phyloP scores from a whole-genome alignment of 2,113 vertebrate species.

The Amphilophus citrinellus region DNA sequence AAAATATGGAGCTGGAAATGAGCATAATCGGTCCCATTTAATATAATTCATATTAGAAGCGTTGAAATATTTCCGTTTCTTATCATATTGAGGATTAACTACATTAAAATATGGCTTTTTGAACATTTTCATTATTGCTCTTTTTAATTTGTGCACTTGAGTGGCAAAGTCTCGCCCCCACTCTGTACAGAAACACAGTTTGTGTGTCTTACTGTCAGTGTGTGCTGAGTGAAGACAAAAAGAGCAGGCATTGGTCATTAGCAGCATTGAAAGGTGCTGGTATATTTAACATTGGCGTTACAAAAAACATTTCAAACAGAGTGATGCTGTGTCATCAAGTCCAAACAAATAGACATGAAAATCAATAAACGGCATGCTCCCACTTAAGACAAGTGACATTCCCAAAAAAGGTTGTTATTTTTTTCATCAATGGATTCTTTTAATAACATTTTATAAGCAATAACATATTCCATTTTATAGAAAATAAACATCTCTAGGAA shows the following conservation, averaged over 20 bases:
- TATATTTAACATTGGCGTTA: conserved; percentile 84
- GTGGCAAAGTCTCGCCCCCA: neutral
- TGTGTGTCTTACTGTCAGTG: conserved; percentile 38
- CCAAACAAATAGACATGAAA: conserved; percentile 76
- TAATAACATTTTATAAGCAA: conserved; percentile 89
- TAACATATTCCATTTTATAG: conserved; percentile 89
- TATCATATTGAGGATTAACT: neutral
- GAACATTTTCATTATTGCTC: neutral
- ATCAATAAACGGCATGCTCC: conserved; percentile 76
- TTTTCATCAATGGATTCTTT: conserved; percentile 81
- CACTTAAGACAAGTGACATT: conserved; percentile 78
- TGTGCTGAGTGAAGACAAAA: conserved; percentile 68
- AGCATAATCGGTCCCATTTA: neutral
- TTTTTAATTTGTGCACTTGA: neutral
- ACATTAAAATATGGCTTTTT: neutral
- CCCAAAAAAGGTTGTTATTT: conserved; percentile 71
- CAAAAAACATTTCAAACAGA: conserved; percentile 84
- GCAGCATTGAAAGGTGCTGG: conserved; percentile 82
- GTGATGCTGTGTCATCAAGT: conserved; percentile 78
- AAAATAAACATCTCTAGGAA: conserved; percentile 92
- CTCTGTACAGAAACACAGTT: neutral
- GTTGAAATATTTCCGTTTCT: neutral
- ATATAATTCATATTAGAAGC: neutral
- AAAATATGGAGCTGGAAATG: neutral
- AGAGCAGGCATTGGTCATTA: conserved; percentile 69